Base-by-base conservation (phyloP, 2,888 invertebrate genomes). In the Callimorpha dominula region DNA sequence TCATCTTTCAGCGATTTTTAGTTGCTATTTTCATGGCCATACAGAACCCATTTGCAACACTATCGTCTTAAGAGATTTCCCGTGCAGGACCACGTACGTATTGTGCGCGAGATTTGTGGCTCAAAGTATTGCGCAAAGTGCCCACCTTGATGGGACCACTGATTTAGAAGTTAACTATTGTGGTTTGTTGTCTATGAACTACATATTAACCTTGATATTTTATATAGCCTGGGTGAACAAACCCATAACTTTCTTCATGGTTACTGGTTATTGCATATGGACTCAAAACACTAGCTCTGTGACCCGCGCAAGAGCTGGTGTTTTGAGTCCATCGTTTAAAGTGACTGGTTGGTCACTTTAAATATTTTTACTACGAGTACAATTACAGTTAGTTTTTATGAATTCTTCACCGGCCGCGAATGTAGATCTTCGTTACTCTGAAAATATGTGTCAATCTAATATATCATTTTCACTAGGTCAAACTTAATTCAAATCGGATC, bases 1-100 rank as follows among this genome's bases (percentile, higher is more conserved):
- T 9, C n/a, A 12, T 54, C 8, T 54, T 17, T 17, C 17, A 54
- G 52, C 8, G n/a, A n/a, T n/a, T 54, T 31, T 54, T 8, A 40
- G 14, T 40, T 81, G 80, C 81, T 70, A 7, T 0, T 73, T 73
- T 72, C 14, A 11, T 76, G 72, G 86, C 85, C 82, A 62, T 65
- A 79, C 74, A 20, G 40, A 72, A 75, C 75, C 85, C 84, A 87
- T 88, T 88, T 86, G 83, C 84, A 86, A 85, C 85, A 81, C 82
- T 85, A 86, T 88, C 83, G 82, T 84, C 86, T 88, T 84, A 86
- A 86, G 86, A 85, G 85, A 85, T 81, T 79, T 77, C 81, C 80
- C 73, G 80, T 68, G 64, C 70, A 72, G 66, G 67, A 72, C 74
- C 75, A 70, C 79, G 72, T 75, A 78, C 71, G 72, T 84, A 82